Evolutionary conservation across 2,113 vertebrate genomes (phyloP).

Genomic region (Nerophis ophidion): DNA sequence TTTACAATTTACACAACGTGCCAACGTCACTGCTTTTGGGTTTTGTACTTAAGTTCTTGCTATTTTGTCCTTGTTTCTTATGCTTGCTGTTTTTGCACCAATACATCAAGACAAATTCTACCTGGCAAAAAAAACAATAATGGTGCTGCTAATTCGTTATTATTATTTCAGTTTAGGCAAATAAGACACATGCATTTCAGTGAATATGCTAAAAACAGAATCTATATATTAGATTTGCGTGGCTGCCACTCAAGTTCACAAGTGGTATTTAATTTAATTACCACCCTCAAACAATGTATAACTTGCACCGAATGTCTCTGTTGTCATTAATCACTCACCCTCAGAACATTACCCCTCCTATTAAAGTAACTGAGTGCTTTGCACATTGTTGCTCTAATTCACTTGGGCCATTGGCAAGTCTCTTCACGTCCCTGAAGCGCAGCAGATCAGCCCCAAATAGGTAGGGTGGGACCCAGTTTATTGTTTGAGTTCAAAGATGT

Average conservation of each 20-base stretch:
- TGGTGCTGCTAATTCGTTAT: too few relatives aligned
- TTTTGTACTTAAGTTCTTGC: too few relatives aligned
- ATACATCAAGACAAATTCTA: too few relatives aligned
- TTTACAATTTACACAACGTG: too few relatives aligned
- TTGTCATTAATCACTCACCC: conserved; percentile 20
- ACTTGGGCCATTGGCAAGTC: conserved; percentile 43
- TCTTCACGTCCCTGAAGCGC: conserved; percentile 30
- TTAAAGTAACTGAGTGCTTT: conserved; percentile 51
- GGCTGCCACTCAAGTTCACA: not conserved
- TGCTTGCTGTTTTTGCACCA: too few relatives aligned
- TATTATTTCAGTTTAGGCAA: too few relatives aligned
- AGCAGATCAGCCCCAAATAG: conserved; percentile 32
- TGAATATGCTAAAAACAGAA: too few relatives aligned
- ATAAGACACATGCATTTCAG: too few relatives aligned
- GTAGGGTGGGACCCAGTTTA: conserved; percentile 38
- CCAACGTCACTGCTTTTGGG: too few relatives aligned
- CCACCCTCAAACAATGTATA: not conserved
- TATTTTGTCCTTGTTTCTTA: too few relatives aligned
- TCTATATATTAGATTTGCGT: too few relatives aligned
- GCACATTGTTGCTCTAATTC: conserved; percentile 53
- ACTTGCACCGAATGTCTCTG: not conserved
- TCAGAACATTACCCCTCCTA: conserved; percentile 13
- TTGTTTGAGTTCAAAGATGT: conserved; percentile 55
- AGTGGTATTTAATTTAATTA: not conserved
- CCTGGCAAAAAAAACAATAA: too few relatives aligned